Percentiles rank a stretch among this genome's conserved stretches.
Evolutionary conservation across 2,888 invertebrate genomes (phyloP).

Genomic region (Agriopis leucophaearia): DNA sequence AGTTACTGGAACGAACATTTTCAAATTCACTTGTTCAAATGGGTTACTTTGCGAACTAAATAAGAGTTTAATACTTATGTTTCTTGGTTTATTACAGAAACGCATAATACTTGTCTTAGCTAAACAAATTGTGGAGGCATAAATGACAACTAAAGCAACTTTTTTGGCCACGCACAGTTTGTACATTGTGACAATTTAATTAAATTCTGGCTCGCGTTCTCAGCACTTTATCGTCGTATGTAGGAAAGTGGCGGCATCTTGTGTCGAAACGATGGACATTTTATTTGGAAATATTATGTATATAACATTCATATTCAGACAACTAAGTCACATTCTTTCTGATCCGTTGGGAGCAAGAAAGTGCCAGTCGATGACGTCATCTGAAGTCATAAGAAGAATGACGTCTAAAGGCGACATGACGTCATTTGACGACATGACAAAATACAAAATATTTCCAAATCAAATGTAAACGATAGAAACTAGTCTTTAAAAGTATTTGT

Average conservation of each 20-base stretch:
- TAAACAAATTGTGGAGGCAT: background rate
- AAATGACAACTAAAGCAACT: background rate
- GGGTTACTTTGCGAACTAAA: no score
- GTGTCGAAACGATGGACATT: slow-evolving; percentile 37
- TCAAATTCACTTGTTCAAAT: no score
- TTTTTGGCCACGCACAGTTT: background rate
- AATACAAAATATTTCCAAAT: slow-evolving; percentile 20
- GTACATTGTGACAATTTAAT: background rate
- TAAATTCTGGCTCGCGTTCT: slow-evolving; percentile 29
- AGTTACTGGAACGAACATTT: slow-evolving; percentile 27
- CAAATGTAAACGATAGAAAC: slow-evolving; percentile 27
- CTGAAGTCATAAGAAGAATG: no score
- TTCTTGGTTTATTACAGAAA: no score
- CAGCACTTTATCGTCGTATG: slow-evolving; percentile 13
- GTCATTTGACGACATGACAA: no score
- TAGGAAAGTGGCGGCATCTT: slow-evolving; percentile 20
- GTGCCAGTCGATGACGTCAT: no score
- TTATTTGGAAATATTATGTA: slow-evolving; percentile 23
- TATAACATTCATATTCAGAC: background rate
- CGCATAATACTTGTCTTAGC: no score
- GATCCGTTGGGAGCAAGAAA: no score
- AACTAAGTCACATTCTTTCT: background rate
- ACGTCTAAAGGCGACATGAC: no score
- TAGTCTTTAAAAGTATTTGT: slow-evolving; percentile 47
- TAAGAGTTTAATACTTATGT: no score